Evolutionary conservation across 2,888 invertebrate species (phyloP).

Genomic region (Dioctria rufipes): DNA sequence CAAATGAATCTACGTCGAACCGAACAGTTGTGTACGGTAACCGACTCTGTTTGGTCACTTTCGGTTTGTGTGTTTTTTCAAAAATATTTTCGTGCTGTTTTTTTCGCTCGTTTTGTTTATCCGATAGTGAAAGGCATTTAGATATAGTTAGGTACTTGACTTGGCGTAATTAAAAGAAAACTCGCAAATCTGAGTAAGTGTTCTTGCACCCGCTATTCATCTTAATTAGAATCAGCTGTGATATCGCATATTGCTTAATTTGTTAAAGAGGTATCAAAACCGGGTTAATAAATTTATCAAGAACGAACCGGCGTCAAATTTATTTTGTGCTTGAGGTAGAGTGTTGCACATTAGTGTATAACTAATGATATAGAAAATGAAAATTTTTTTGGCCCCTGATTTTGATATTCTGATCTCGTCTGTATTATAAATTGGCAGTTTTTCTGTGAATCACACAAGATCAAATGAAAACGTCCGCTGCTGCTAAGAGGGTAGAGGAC

Average conservation of each 20-base stretch:
- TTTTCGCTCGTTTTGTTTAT: conserved; percentile 11
- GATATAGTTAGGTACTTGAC: not conserved
- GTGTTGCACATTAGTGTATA: too few relatives aligned
- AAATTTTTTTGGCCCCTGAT: conserved; percentile 17
- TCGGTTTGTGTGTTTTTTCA: not conserved
- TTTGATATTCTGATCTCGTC: conserved; percentile 33
- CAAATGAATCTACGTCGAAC: conserved; percentile 7
- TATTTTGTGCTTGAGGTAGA: conserved; percentile 20
- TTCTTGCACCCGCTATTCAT: not conserved
- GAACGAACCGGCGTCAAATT: conserved; percentile 21
- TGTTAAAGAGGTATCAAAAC: not conserved
- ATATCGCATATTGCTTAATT: not conserved
- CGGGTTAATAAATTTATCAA: too few relatives aligned
- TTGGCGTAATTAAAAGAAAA: not conserved
- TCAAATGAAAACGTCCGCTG: not conserved
- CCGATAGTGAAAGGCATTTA: too few relatives aligned
- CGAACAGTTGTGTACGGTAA: conserved; percentile 34
- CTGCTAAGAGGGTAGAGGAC: conserved; percentile 25
- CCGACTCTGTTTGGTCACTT: conserved; percentile 25
- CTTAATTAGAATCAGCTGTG: not conserved
- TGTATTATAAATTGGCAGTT: not conserved
- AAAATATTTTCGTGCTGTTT: not conserved
- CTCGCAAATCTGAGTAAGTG: conserved; percentile 21
- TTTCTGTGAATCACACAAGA: not conserved
- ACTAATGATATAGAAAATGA: not conserved